Conservation (phyloP, 2,113 vertebrate species). For the Peromyscus maniculatus region DNA sequence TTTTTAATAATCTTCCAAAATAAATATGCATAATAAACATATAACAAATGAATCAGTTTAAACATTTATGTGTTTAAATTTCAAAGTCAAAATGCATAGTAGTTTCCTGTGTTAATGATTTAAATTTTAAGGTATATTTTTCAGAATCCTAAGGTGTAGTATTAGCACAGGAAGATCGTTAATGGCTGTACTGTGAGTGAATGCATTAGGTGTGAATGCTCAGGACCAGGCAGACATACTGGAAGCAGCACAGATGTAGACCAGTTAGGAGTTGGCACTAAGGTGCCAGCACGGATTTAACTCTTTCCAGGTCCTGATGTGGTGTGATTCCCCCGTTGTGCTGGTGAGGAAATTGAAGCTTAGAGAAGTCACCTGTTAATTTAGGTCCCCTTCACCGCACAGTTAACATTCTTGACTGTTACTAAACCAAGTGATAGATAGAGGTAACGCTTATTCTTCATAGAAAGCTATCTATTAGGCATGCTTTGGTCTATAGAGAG, state of each 20-base stretch:
- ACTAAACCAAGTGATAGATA: background rate
- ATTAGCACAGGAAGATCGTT: background rate
- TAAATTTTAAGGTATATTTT: background rate
- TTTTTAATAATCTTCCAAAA: constrained; percentile 31
- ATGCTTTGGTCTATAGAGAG: background rate
- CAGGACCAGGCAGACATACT: background rate
- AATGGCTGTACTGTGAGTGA: background rate
- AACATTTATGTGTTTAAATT: background rate
- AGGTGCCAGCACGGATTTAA: background rate
- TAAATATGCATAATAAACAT: background rate
- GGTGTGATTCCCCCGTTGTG: background rate
- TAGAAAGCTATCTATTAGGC: background rate
- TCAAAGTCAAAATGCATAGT: background rate
- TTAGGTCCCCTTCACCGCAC: background rate
- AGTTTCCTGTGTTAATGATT: background rate
- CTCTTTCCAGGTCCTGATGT: background rate
- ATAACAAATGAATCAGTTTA: background rate
- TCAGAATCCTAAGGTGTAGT: background rate
- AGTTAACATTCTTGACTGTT: background rate
- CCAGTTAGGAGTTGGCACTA: background rate
- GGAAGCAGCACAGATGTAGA: background rate
- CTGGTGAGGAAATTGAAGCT: background rate
- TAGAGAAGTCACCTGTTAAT: background rate
- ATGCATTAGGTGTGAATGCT: background rate
- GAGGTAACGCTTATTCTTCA: background rate